A percentile compares a stretch with the other conserved stretches of the same genome.
phyloP scores from a whole-genome alignment of 2,113 vertebrate species.

The Lathamus discolor region DNA sequence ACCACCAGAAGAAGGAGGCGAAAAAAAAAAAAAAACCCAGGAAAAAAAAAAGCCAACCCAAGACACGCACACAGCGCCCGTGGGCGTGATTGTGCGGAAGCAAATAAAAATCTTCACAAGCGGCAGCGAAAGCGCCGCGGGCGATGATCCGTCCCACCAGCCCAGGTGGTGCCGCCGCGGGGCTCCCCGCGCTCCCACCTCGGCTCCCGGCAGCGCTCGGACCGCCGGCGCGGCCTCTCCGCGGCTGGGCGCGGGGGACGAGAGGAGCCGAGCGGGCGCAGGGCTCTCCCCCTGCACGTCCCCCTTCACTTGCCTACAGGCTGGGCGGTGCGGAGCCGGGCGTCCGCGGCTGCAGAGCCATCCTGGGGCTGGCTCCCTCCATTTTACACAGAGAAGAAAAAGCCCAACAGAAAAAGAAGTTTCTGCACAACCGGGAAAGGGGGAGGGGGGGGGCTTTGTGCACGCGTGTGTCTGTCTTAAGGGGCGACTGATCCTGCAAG shows the following conservation, averaged over 20 bases:
- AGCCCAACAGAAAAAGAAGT: slow-evolving; percentile 20
- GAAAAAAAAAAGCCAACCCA: slow-evolving; percentile 13
- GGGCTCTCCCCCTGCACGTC: slow-evolving; percentile 22
- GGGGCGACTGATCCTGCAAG: slow-evolving; percentile 42
- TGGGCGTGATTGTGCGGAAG: slow-evolving; percentile 81
- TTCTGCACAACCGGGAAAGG: slow-evolving; percentile 18
- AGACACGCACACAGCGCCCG: slow-evolving; percentile 60
- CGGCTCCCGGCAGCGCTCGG: slow-evolving; percentile 3
- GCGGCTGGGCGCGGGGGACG: not conserved
- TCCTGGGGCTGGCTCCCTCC: slow-evolving; percentile 40
- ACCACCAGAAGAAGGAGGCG: slow-evolving; percentile 51
- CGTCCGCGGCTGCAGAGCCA: slow-evolving; percentile 34
- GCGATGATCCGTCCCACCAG: slow-evolving; percentile 19
- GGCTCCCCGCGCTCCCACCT: slow-evolving; percentile 14
- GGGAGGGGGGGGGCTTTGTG: not conserved
- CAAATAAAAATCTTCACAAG: slow-evolving; percentile 80
- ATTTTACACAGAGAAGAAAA: slow-evolving; percentile 40
- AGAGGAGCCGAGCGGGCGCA: not conserved
- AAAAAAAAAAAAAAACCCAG: not conserved
- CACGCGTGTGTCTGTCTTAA: slow-evolving; percentile 47
- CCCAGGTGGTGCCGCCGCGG: slow-evolving; percentile 25
- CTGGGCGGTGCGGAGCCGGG: slow-evolving; percentile 22
- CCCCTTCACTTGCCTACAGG: slow-evolving; percentile 46
- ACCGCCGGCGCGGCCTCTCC: not conserved
- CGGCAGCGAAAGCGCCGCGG: slow-evolving; percentile 44